These are phyloP conservation scores for Drusus annulatus DNA, from an alignment of 1,140 invertebrate genomes.

Conservation along the genomic window DNA sequence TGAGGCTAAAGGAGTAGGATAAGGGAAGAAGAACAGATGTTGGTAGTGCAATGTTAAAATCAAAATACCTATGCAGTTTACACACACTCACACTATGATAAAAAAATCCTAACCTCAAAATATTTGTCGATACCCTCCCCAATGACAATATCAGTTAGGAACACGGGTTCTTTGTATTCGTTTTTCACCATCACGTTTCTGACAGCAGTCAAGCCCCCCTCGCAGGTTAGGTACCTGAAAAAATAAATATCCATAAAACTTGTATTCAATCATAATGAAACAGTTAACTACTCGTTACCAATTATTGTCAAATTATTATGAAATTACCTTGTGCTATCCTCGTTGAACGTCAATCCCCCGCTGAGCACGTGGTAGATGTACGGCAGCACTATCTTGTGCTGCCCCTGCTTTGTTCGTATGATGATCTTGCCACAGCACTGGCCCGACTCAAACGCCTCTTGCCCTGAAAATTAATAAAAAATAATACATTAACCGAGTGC, in stretches of 20 bases:
- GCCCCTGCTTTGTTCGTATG: conserved; percentile 50
- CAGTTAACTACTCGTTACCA: no score
- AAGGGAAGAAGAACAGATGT: no score
- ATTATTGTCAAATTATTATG: not conserved
- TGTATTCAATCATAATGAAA: no score
- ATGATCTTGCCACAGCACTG: conserved; percentile 57
- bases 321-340: conserved; percentile 50
- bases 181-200: conserved; percentile 54
- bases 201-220: conserved; percentile 45
- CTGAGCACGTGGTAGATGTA: conserved; percentile 50
- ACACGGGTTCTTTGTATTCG: conserved; percentile 53
- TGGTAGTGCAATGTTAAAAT: no score
- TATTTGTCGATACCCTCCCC: conserved; percentile 54
- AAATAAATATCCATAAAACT: not conserved
- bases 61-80: no score
- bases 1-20: no score
- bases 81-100: no score
- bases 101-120: conserved; percentile 47
- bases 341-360: conserved; percentile 52
- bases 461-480: conserved; percentile 43
- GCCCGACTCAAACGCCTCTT: conserved; percentile 51
- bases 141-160: conserved; percentile 50
- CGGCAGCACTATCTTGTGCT: conserved; percentile 53
- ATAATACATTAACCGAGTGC: no score
- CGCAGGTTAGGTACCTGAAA: conserved; percentile 55